Base-by-base conservation (phyloP, 2,113 vertebrate genomes). In the Terrapene triunguis region DNA sequence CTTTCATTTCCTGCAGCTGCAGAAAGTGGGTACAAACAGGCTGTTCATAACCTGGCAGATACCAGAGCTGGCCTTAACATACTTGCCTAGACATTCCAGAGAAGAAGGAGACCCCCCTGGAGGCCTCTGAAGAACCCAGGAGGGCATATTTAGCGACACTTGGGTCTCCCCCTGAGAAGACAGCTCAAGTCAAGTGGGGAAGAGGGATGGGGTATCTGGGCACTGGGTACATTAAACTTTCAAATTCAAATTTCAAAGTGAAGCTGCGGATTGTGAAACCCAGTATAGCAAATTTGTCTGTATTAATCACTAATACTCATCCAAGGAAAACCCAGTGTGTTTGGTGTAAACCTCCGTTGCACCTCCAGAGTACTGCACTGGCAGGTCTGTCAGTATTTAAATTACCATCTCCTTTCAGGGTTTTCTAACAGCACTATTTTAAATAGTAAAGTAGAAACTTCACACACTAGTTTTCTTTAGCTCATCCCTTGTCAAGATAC, bases 401-500 rank as follows among this genome's bases (percentile, higher is more conserved):
- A 89, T 93, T 89, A 82, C 93, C 85, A 88, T 84, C 93, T 83
- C 72, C 90, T 80, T 82, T 95, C 79, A 47, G 21, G n/a, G 11
- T 29, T 83, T 53, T 79, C 81, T 84, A 69, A 84, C 42, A 47
- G 48, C 80, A 24, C 35, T 85, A 38, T 80, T 92, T 88, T 42
- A 84, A 89, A 92, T 25, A 85, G 80, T n/a, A 89, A 95, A 69
- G 42, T 92, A 87, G 92, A 96, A 97, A 95, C 76, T 83, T 85
- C 94, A 89, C 95, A 82, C 76, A 69, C 29, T 86, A 74, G 42
- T 93, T 97, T 95, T 87, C 86, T 90, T 92, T 94, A 93, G 90
- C 89, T 96, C 53, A 85, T 59, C 38, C 42, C 89, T 65, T 85
- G 87, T 82, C 86, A 84, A 93, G 95, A 90, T 76, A 92, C 54